phyloP scores from a whole-genome alignment of 2,888 invertebrate species.

The Dioctria rufipes region DNA sequence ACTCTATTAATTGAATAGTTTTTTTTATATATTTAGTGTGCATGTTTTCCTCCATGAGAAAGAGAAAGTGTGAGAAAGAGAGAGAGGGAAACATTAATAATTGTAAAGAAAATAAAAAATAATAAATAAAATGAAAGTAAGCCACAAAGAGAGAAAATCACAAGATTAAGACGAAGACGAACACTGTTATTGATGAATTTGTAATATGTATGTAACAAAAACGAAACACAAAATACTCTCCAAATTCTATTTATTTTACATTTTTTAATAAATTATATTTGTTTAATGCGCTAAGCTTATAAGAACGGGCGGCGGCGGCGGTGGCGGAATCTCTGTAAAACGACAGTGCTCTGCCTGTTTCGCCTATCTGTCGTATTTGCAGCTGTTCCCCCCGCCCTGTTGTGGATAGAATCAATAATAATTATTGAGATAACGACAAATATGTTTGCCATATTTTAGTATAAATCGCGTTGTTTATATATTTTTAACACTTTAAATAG shows the following conservation, averaged over 20 bases:
- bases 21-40: conserved; percentile 28
- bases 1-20: conserved; percentile 68
- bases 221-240: conserved; percentile 4
- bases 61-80: too few relatives aligned
- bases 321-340: background rate
- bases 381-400: background rate
- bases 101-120: too few relatives aligned
- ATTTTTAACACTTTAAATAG: conserved; percentile 30
- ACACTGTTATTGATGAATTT: background rate
- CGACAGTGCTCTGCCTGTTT: background rate
- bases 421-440: conserved; percentile 5
- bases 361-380: too few relatives aligned
- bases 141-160: background rate
- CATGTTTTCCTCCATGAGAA: background rate
- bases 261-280: background rate
- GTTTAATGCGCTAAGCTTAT: conserved; percentile 12
- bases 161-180: background rate
- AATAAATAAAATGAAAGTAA: too few relatives aligned
- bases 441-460: conserved; percentile 46
- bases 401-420: background rate
- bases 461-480: conserved; percentile 34
- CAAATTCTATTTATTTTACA: conserved; percentile 26
- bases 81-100: too few relatives aligned
- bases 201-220: background rate
- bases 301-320: background rate